Base-by-base conservation (phyloP, 2,888 invertebrate genomes). In the Taenaris catops region DNA sequence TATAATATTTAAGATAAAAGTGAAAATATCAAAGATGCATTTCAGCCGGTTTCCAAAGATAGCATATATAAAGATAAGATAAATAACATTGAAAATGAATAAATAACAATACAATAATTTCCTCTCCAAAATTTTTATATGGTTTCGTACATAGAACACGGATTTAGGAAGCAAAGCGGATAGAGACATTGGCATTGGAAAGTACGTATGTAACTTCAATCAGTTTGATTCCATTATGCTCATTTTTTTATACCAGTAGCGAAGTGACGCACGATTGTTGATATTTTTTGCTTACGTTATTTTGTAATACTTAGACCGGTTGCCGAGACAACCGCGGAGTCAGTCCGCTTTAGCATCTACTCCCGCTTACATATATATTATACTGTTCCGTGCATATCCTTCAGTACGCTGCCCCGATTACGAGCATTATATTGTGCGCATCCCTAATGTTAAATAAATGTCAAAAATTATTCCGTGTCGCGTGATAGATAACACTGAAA, bases 281-380 rank as follows among this genome's bases (percentile, higher is more conserved):
- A 55, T 73, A 53, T 68, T 72, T 68, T 58, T 70, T 69, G 55
- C 63, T 49, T 53, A 51, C 54, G 39, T 42, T 51, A 49, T 52
- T 55, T 52, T 49, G 56, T 39, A 38, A 37, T 41, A 46, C 44
- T 49, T 44, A 48, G 48, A 55, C 57, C 58, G 53, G 66, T 63
- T 60, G 59, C 50, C 59, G 55, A 55, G 56, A 65, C 63, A 60
- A 68, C 60, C 41, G 50, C 49, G 48, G 48, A 53, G 45, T 63
- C 59, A 68, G 71, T 78, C 45, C 53, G 47, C 46, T 54, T 55
- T 54, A 56, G 63, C 56, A 59, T 53, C 55, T 63, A 57, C 48
- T 52, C 49, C 63, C 51, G 64, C 54, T 51, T 65, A 61, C 71
- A 70, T 79, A 78, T 70, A 78, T 69, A 75, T 60, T 55, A 71